Base-by-base conservation (phyloP, 2,888 invertebrate genomes). In the Chrysolina haemoptera region DNA sequence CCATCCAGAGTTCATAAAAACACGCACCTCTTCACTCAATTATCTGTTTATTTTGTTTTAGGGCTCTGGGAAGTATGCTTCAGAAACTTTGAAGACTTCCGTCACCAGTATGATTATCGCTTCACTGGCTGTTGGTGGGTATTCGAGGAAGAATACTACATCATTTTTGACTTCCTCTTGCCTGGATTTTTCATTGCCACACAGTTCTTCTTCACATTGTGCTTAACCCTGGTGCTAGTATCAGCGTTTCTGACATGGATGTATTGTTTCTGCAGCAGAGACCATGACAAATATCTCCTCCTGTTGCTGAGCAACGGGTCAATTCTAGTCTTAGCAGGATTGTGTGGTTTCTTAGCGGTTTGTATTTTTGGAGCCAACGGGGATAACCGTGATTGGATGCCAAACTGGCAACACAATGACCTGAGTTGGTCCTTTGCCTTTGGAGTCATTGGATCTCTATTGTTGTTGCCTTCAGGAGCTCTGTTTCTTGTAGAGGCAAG, bases 31-130 rank as follows among this genome's bases (percentile, higher is more conserved):
- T 35, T 35, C 35, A 35, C 35, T 6, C 8, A n/a, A 8, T 35
- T 35, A 46, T 41, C 1, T 40, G 55, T 70, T 55, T 67, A 72
- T 79, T 74, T 80, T 73, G 75, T 89, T 18, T 87, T 12, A 93
- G 98, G 98, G 41, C 89, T 98, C 46, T 98, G 98, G 98, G 95
- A 97, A 88, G 96, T 97, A 4, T 98, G 98, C 86, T 96, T 98
- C 83, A 91, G 93, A 82, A 91, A 94, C 62, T 97, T 97, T 86
- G 93, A 94, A 88, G 98, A 98, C 86, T 92, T 95, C 5, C 94
- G 94, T 80, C 93, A 94, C 79, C 92, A 93, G 75, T 98, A 98
- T 88, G 96, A 98, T 84, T 93, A 92, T 6, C 90, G 90, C 68
- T 96, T 96, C 83, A 91, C 90, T 16, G 96, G 96, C 0, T 98